phyloP scores from a whole-genome alignment of 2,888 invertebrate genomes.

The Acrobeloides nanus region DNA sequence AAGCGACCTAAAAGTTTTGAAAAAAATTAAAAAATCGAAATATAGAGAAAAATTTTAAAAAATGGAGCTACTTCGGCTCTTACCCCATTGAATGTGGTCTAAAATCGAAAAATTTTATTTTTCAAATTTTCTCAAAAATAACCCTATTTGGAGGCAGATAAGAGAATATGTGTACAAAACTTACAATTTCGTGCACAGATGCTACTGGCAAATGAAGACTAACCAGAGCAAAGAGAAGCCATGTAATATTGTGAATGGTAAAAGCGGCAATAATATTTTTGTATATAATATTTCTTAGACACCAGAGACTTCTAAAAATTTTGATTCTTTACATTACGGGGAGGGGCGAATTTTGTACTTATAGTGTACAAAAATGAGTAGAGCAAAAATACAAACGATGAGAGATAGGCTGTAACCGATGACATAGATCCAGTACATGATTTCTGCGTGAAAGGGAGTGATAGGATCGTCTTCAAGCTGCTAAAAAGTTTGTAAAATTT shows the following conservation, averaged over 20 bases:
- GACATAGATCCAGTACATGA: constrained; percentile 62
- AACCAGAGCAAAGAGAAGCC: constrained; percentile 62
- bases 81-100: not conserved
- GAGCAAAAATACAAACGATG: constrained; percentile 71
- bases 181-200: constrained; percentile 8
- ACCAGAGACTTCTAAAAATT: constrained; percentile 76
- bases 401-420: constrained; percentile 77
- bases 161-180: constrained; percentile 13
- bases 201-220: constrained; percentile 3
- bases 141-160: constrained; percentile 34
- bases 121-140: not conserved
- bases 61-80: not conserved
- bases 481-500: too few relatives aligned
- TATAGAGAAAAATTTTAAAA: too few relatives aligned
- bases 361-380: constrained; percentile 78
- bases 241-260: constrained; percentile 77
- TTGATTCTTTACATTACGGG: not conserved
- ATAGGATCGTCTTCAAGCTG: too few relatives aligned
- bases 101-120: not conserved
- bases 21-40: not conserved
- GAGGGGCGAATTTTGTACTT: constrained; percentile 67
- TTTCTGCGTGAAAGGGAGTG: too few relatives aligned
- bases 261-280: constrained; percentile 88
- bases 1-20: constrained; percentile 17
- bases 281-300: constrained; percentile 84